Conservation (phyloP, 2,888 invertebrate species). For the Aleiodes alternator region DNA sequence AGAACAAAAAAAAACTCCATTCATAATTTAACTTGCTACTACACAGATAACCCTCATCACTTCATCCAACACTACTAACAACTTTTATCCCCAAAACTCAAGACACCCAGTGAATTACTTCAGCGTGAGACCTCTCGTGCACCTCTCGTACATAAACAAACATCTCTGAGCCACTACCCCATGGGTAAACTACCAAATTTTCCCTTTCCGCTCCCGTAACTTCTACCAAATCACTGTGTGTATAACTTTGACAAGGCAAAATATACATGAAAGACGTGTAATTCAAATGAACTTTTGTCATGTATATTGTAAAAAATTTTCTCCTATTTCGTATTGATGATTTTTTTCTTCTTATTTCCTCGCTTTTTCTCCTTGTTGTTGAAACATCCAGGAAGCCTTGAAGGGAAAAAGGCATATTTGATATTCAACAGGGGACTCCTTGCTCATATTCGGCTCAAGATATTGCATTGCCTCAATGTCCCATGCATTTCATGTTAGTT, state of each 20-base stretch:
- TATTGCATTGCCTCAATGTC: constrained; percentile 32
- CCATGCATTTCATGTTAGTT: constrained; percentile 35
- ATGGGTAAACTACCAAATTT: constrained; percentile 17
- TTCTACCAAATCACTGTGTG: no score
- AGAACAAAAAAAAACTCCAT: constrained; percentile 5
- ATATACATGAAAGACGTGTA: no score
- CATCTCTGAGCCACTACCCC: constrained; percentile 16
- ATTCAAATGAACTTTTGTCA: no score
- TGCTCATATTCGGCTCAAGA: constrained; percentile 22
- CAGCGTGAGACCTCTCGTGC: constrained; percentile 11
- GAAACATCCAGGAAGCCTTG: not conserved
- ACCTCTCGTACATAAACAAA: constrained; percentile 22
- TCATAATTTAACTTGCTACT: not conserved
- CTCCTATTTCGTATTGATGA: not conserved
- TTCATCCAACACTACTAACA: not conserved
- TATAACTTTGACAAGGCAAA: not conserved
- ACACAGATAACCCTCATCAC: constrained; percentile 12
- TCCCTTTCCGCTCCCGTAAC: not conserved
- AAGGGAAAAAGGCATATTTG: not conserved
- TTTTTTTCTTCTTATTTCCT: not conserved
- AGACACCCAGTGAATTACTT: constrained; percentile 15
- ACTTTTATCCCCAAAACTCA: constrained; percentile 3
- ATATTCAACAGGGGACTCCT: constrained; percentile 33
- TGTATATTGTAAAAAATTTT: not conserved
- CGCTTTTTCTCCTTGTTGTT: no score